phyloP scores from a whole-genome alignment of 2,113 vertebrate genomes.

The Excalfactoria chinensis region DNA sequence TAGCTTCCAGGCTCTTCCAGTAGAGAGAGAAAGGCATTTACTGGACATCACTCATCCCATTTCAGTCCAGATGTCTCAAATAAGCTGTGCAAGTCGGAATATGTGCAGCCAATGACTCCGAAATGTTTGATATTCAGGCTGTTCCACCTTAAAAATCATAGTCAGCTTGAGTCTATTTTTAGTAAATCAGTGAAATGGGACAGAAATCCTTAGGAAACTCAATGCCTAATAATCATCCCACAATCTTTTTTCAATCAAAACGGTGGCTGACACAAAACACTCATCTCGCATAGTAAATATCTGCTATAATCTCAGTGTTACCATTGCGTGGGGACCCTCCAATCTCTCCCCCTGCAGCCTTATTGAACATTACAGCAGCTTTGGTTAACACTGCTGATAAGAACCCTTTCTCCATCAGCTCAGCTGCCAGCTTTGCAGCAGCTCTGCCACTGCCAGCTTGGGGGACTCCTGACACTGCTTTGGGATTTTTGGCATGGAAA shows the following conservation, averaged over 20 bases:
- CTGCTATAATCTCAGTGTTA: background rate
- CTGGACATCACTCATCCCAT: background rate
- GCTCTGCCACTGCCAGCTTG: background rate
- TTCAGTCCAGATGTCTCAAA: conserved; percentile 16
- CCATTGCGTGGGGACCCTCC: background rate
- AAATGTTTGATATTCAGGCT: conserved; percentile 19
- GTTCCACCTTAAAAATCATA: conserved; percentile 46
- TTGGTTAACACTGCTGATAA: background rate
- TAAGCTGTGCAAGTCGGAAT: background rate
- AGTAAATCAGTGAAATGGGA: background rate
- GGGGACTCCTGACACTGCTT: background rate
- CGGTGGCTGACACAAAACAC: background rate
- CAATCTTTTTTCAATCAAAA: background rate
- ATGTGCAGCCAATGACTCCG: conserved; percentile 25
- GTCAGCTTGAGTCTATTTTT: conserved; percentile 6
- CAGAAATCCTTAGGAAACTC: conserved; percentile 23
- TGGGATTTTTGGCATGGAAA: background rate
- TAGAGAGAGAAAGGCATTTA: background rate
- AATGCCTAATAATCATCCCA: background rate
- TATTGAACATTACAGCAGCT: background rate
- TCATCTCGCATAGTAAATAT: background rate
- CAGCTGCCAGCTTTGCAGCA: background rate
- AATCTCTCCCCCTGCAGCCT: background rate
- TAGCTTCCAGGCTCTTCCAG: background rate
- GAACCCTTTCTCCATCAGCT: background rate